Base-by-base conservation (phyloP, 2,888 invertebrate species). In the Hypercompe scribonia region DNA sequence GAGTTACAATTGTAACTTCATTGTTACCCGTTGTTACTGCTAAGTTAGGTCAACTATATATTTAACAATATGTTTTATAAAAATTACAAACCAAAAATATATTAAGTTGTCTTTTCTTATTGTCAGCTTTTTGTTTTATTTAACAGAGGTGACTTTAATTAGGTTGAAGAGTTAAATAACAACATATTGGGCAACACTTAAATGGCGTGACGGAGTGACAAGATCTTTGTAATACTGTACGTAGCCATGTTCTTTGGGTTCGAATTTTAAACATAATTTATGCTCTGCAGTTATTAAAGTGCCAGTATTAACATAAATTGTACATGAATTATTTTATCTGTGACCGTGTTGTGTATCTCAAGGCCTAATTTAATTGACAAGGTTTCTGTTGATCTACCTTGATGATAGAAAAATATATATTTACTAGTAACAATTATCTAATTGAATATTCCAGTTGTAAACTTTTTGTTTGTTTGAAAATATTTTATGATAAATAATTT, bases 351-450 rank as follows among this genome's bases (percentile, higher is more conserved):
- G 54, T 65, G n/a, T 28, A 34, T 36, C 21, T 71, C 70, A 70
- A 42, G 64, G 70, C 54, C 54, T 10, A 39, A 39, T 54, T 65
- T 65, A 71, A 71, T 66, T 42, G 24, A 70, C 31, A 70, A 46
- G 58, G 39, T 63, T 61, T 61, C 42, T 69, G 34, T 50, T 65
- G 64, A 70, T 70, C 64, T 65, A 24, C 69, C 69, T 69, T 69
- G 61, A 33, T 69, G 69, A 61, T 69, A 69, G 61, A 69, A 61
- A 68, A 61, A 61, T 69, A 61, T 54, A 54, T 34, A 54, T 68
- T 68, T 68, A 58, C 36, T 36, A 28, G 54, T 28, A 18, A 58
- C 36, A 33, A 69, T 69, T 69, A 69, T 69, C 58, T 68, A 28
- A 36, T 34, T 69, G 31, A 31, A 61, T 61, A 61, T 69, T 61